Percentiles rank a stretch among this genome's conserved stretches.
These are phyloP conservation scores for Alcis repandata DNA, from an alignment of 2,888 invertebrate species.

Conservation along the genomic window DNA sequence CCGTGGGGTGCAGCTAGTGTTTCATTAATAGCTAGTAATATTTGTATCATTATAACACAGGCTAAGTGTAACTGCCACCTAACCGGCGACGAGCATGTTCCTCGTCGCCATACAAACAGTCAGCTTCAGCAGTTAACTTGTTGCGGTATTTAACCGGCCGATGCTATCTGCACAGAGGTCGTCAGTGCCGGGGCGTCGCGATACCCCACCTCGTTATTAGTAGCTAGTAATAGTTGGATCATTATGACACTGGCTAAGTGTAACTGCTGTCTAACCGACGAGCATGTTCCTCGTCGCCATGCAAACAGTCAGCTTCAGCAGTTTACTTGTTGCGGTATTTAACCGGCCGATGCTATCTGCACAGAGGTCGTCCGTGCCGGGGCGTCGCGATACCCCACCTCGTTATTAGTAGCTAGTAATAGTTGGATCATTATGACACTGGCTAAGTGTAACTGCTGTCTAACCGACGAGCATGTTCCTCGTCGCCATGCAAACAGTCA, in stretches of 20 bases:
- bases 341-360: constrained; percentile 78
- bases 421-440: too few species aligned
- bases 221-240: too few species aligned
- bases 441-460: constrained; percentile 8
- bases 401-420: too few species aligned
- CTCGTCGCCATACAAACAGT: constrained; percentile 59
- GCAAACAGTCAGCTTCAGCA: constrained; percentile 65
- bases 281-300: constrained; percentile 52
- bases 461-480: constrained; percentile 44
- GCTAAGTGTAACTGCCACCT: constrained; percentile 15
- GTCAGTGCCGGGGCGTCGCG: constrained; percentile 69
- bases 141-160: constrained; percentile 80
- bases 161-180: constrained; percentile 82
- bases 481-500: constrained; percentile 60
- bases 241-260: too few species aligned
- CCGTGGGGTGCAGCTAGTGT: too few species aligned
- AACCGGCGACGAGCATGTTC: constrained; percentile 44
- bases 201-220: constrained; percentile 75
- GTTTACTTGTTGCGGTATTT: constrained; percentile 84
- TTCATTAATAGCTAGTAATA: too few species aligned
- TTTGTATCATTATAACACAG: too few species aligned
- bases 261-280: constrained; percentile 21
- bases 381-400: constrained; percentile 70
- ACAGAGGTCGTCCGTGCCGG: constrained; percentile 78
- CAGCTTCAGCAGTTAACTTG: constrained; percentile 76